Evolutionary conservation across 2,888 invertebrate species (phyloP), one percentile per base, ranked within the genome.

Genomic region (Ochropacha duplaris): DNA sequence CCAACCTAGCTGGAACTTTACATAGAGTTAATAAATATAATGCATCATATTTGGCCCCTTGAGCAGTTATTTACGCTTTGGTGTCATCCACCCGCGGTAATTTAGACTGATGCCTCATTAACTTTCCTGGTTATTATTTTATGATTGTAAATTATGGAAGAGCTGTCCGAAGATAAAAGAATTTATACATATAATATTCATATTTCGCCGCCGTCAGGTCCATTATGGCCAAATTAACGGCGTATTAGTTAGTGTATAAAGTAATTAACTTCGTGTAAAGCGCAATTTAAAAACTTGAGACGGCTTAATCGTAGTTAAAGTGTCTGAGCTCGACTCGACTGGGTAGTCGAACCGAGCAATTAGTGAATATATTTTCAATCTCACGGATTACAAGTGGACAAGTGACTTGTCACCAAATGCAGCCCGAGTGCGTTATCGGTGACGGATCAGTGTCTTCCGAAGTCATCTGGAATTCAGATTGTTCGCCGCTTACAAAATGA

Each of bases 361-460:
- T 84, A 80, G 81, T 81, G 70, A 72, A 79, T 71, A 79, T 68
- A 74, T 80, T 73, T 83, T 78, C 79, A 85, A 89, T 85, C 82
- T 76, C 66, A 65, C 72, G 79, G 84, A 86, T 90, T 90, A 90
- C 84, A 84, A 83, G 83, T 82, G 80, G 82, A 84, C 85, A 81
- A 85, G 83, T 88, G 78, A 86, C 83, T 87, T 91, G 90, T 91
- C 90, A 92, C 90, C 90, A 87, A 86, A 80, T 78, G 85, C 73
- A 79, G 81, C 82, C 81, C 79, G 83, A 83, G 82, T 79, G 83
- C 75, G 78, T 90, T 92, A 92, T 92, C 92, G 86, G 87, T 85
- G 88, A 90, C 87, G 88, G 90, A 92, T 92, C 92, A 83, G 80
- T 87, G 88, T 90, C 88, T 83, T 87, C 79, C 84, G 78, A 80